Evolutionary conservation across 1,140 invertebrate species (phyloP).

Genomic region (Apis laboriosa): DNA sequence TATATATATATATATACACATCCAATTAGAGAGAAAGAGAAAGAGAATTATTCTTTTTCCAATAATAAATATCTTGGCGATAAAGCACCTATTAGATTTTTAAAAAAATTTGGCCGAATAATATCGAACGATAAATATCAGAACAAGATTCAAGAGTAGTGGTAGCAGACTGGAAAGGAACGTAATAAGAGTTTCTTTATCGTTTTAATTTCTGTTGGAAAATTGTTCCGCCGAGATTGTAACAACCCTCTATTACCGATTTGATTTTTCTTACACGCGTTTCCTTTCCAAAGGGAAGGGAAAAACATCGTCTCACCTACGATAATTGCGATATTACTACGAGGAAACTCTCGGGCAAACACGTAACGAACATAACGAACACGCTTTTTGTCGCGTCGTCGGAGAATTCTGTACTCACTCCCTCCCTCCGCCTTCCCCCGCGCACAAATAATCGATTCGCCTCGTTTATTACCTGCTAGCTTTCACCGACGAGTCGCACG

Average conservation of each 20-base stretch:
- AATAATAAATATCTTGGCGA: neutral
- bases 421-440: no score
- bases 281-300: neutral
- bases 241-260: constrained; percentile 18
- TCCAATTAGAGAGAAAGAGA: no score
- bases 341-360: neutral
- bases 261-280: constrained; percentile 33
- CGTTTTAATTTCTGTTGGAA: constrained; percentile 5
- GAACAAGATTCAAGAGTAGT: neutral
- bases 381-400: neutral
- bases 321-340: constrained; percentile 25
- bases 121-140: neutral
- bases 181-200: constrained; percentile 35
- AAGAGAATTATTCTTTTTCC: no score
- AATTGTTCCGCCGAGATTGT: neutral
- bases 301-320: neutral
- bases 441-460: no score
- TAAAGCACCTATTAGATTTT: no score
- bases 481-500: neutral
- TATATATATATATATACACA: neutral
- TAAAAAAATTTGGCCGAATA: no score
- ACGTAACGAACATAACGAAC: neutral
- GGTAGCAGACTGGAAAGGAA: neutral
- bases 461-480: no score
- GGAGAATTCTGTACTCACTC: neutral